These are phyloP conservation scores for Lutraria lutraria DNA, from an alignment of 2,888 invertebrate genomes.

Conservation along the genomic window DNA sequence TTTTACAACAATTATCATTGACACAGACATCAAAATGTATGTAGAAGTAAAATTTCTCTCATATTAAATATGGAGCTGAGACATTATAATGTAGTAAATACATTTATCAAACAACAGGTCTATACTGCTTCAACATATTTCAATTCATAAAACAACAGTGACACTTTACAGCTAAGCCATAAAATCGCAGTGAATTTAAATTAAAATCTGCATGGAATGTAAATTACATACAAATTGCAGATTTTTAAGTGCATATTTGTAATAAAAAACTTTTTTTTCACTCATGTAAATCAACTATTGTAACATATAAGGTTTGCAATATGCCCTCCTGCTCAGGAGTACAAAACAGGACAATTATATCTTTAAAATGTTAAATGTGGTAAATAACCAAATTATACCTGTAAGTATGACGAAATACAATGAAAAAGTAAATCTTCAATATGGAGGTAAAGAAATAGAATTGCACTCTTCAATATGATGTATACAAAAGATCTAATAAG, in stretches of 20 bases:
- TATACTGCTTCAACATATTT: background rate
- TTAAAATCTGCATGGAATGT: conserved; percentile 16
- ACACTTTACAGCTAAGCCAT: conserved; percentile 19
- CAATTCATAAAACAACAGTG: conserved; percentile 21
- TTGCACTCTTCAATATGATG: background rate
- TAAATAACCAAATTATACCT: conserved; percentile 10
- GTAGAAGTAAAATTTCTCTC: background rate
- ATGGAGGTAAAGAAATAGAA: background rate
- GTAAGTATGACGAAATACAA: background rate
- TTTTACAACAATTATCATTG: conserved; percentile 27
- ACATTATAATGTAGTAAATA: conserved; percentile 17
- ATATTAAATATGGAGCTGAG: background rate
- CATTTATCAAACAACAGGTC: conserved; percentile 14
- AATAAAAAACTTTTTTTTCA: background rate
- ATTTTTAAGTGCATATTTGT: conserved; percentile 21
- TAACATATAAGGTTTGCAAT: background rate
- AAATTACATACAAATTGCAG: conserved; percentile 15
- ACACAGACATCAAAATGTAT: conserved; percentile 15
- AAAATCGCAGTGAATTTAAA: conserved; percentile 22
- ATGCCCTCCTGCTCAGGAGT: background rate
- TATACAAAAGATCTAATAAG: background rate
- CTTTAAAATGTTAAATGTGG: background rate
- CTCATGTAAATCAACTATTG: background rate
- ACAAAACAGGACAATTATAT: background rate
- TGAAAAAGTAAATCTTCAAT: background rate